Evolutionary conservation across 2,113 vertebrate genomes (phyloP).

Genomic region (Malurus elegans): DNA sequence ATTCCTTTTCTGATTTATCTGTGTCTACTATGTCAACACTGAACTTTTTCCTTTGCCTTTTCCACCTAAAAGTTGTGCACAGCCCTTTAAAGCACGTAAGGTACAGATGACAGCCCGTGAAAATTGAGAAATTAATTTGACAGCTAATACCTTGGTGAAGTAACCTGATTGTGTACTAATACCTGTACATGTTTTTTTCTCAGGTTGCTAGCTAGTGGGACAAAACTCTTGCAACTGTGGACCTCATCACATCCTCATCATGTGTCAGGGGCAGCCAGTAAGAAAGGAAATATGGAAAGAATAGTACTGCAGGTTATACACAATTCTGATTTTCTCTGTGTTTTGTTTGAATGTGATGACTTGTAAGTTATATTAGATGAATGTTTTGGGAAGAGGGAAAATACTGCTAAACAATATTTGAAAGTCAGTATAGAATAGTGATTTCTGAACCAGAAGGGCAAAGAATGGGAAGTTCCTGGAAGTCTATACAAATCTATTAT

Average conservation of each 20-base stretch:
- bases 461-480: neutral
- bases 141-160: neutral
- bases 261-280: slow-evolving; percentile 57
- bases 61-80: neutral
- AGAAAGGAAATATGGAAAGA: slow-evolving; percentile 81
- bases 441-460: neutral
- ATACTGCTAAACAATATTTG: neutral
- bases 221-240: slow-evolving; percentile 89
- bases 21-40: neutral
- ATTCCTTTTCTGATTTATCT: neutral
- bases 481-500: neutral
- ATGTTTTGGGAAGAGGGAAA: neutral
- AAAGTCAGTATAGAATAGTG: neutral
- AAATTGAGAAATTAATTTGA: neutral
- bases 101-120: neutral
- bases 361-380: neutral
- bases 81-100: neutral
- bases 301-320: slow-evolving; percentile 87
- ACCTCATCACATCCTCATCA: slow-evolving; percentile 72
- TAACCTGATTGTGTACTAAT: neutral
- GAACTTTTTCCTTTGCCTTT: neutral
- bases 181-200: neutral
- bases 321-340: neutral
- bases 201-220: slow-evolving; percentile 86
- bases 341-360: neutral